A percentile compares a stretch with the other conserved stretches of the same genome.
These are phyloP conservation scores for Temnothorax ravouxi DNA, from an alignment of 2,888 invertebrate genomes.

Conservation along the genomic window DNA sequence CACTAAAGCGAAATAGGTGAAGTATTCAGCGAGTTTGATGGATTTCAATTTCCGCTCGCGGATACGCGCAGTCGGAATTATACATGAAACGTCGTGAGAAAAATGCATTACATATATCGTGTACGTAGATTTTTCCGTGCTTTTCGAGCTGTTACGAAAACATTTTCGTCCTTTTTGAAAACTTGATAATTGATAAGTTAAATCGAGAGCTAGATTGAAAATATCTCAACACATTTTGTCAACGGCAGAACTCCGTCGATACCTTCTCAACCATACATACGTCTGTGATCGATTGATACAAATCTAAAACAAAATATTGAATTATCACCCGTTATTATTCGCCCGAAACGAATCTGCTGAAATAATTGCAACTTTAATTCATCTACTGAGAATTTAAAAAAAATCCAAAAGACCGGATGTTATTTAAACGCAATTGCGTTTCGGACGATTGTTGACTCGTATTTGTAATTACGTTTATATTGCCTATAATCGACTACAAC, in stretches of 20 bases:
- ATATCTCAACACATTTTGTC: not conserved
- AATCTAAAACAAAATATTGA: not conserved
- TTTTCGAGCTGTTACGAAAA: not conserved
- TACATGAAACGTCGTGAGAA: slow-evolving; percentile 46
- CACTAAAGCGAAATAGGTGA: slow-evolving; percentile 49
- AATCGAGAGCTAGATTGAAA: not conserved
- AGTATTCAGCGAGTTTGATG: slow-evolving; percentile 55
- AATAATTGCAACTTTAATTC: not conserved
- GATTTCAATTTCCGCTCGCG: slow-evolving; percentile 55
- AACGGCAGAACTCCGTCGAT: not conserved
- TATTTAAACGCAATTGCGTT: not conserved
- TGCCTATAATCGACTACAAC: slow-evolving; percentile 5
- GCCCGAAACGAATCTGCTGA: not conserved
- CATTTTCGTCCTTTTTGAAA: slow-evolving; percentile 23
- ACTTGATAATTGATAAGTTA: slow-evolving; percentile 25
- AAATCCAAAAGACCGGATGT: not conserved
- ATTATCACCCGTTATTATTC: not conserved
- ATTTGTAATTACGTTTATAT: not conserved
- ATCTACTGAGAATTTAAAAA: not conserved
- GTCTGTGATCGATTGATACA: not conserved
- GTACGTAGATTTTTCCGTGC: not conserved
- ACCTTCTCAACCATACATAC: not conserved
- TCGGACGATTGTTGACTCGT: not conserved
- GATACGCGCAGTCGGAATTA: slow-evolving; percentile 47
- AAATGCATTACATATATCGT: slow-evolving; percentile 41